phyloP scores from a whole-genome alignment of 2,113 vertebrate genomes.

The Heliornis fulica region DNA sequence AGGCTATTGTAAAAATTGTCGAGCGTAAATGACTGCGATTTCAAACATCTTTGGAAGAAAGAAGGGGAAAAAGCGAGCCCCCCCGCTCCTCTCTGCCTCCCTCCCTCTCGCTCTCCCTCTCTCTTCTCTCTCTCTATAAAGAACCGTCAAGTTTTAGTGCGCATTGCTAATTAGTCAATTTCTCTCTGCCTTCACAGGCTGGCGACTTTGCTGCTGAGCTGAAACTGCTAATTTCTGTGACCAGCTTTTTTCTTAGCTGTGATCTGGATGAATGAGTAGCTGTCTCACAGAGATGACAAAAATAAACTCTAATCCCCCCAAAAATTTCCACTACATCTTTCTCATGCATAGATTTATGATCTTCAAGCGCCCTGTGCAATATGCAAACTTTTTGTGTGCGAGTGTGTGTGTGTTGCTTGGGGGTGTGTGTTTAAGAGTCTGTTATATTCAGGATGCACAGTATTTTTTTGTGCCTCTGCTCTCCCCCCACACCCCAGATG shows the following conservation, averaged over 20 bases:
- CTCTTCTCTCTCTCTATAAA: conserved; percentile 97
- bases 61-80: conserved; percentile 90
- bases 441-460: conserved; percentile 65
- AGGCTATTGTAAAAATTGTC: conserved; percentile 99
- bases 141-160: conserved; percentile 99
- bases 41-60: conserved; percentile 99
- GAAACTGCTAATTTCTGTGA: conserved; percentile 99
- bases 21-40: conserved; percentile 99
- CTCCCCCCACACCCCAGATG: not conserved
- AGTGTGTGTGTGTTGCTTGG: conserved; percentile 43
- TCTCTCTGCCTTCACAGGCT: conserved; percentile 99
- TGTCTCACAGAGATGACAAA: conserved; percentile 99
- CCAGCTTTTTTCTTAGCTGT: conserved; percentile 99
- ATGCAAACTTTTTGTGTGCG: conserved; percentile 85
- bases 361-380: conserved; percentile 85
- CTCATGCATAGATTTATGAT: conserved; percentile 90
- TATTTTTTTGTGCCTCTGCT: conserved; percentile 52
- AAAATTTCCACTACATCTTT: conserved; percentile 97
- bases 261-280: conserved; percentile 99
- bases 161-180: conserved; percentile 99
- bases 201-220: conserved; percentile 99
- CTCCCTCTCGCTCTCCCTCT: conserved; percentile 90
- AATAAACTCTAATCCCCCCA: conserved; percentile 90
- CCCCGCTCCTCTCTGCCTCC: conserved; percentile 75
- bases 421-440: not conserved